Percentiles rank a stretch among this genome's conserved stretches.
Evolutionary conservation across 2,888 invertebrate species (phyloP).

Genomic region (Allacma fusca): DNA sequence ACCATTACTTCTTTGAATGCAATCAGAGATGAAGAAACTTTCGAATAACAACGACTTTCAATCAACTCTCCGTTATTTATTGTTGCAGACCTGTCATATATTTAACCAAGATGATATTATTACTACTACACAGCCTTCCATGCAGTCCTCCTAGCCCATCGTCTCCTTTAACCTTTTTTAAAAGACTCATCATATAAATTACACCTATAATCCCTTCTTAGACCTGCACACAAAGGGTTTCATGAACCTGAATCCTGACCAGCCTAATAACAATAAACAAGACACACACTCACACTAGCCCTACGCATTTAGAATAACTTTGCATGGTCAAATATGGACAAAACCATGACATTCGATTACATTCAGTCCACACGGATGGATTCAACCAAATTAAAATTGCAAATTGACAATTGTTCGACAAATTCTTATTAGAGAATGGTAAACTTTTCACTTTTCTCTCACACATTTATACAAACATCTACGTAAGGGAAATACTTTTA

Average conservation of each 20-base stretch:
- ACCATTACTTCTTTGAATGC: background rate
- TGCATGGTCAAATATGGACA: constrained; percentile 8
- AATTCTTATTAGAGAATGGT: constrained; percentile 4
- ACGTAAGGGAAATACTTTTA: too few species aligned
- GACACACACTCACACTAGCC: background rate
- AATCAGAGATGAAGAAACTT: constrained; percentile 5
- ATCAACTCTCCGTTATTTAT: constrained; percentile 12
- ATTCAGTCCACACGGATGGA: background rate
- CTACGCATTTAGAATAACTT: constrained; percentile 9
- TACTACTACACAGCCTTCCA: background rate
- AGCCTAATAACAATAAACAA: constrained; percentile 11
- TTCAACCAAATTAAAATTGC: background rate
- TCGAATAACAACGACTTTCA: constrained; percentile 10
- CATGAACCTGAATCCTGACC: constrained; percentile 2
- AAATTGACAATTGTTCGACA: constrained; percentile 12
- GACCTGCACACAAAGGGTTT: background rate
- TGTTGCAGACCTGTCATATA: constrained; percentile 4
- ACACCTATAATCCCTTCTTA: background rate
- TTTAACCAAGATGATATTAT: background rate
- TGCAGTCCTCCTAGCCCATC: background rate
- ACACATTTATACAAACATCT: too few species aligned
- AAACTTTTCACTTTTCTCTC: too few species aligned
- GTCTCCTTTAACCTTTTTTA: background rate
- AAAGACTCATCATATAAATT: constrained; percentile 6
- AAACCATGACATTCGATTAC: constrained; percentile 8